Percentiles rank a stretch among this genome's conserved stretches.
Evolutionary conservation across 2,113 vertebrate species (phyloP).

Genomic region (Chaetura pelagica): DNA sequence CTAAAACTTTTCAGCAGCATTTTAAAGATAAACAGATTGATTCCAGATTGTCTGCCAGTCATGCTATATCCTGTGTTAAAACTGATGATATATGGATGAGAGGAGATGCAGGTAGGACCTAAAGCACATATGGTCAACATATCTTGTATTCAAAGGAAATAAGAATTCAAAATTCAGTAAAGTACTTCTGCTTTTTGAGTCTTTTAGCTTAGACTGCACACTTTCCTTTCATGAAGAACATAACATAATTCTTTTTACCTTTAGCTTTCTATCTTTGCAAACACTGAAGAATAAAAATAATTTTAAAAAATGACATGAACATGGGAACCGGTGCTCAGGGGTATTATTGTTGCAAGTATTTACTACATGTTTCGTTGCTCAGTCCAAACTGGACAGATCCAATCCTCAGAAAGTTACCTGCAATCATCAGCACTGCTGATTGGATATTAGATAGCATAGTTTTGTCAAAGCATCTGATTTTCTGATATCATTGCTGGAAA

Average conservation of each 20-base stretch:
- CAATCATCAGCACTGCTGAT: not conserved
- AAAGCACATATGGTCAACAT: constrained; percentile 62
- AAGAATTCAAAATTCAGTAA: constrained; percentile 16
- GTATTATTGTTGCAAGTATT: not conserved
- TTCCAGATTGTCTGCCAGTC: constrained; percentile 67
- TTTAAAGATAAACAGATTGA: constrained; percentile 72
- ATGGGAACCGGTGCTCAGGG: not conserved
- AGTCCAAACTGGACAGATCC: not conserved
- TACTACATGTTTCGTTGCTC: not conserved
- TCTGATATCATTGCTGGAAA: not conserved
- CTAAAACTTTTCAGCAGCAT: constrained; percentile 65
- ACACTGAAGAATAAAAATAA: not conserved
- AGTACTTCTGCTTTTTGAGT: constrained; percentile 17
- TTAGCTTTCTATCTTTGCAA: not conserved
- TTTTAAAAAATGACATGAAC: not conserved
- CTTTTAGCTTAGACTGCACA: not conserved
- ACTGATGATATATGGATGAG: constrained; percentile 46
- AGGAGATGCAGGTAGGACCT: constrained; percentile 60
- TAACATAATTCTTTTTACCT: not conserved
- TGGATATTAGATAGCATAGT: not conserved
- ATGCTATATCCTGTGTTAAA: constrained; percentile 59
- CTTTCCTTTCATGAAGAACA: not conserved
- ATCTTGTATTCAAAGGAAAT: constrained; percentile 28
- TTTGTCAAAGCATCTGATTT: fast-evolving
- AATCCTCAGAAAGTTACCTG: not conserved